A percentile compares a stretch with the other conserved stretches of the same genome.
phyloP scores from a whole-genome alignment of 2,888 invertebrate species.

The Ethmia dodecea region DNA sequence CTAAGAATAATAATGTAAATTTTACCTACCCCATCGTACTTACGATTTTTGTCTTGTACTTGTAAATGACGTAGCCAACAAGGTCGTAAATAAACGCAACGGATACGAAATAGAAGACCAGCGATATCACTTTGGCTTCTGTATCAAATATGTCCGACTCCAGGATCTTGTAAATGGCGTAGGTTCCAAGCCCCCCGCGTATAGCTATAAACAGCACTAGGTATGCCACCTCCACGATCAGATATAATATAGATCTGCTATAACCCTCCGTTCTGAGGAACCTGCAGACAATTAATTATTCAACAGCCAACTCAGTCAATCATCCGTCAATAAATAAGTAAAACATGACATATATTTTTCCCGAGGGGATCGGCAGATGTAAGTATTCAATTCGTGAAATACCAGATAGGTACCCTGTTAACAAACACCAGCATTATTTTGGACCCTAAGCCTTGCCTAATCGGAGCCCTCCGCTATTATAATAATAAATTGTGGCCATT shows the following conservation, averaged over 20 bases:
- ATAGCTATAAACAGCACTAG: conserved; percentile 63
- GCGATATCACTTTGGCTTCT: conserved; percentile 51
- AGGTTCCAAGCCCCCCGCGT: conserved; percentile 73
- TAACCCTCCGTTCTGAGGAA: conserved; percentile 71
- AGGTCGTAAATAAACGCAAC: conserved; percentile 63
- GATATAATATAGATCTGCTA: conserved; percentile 56
- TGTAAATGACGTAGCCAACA: conserved; percentile 52
- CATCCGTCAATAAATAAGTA: too few species aligned
- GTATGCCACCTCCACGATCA: conserved; percentile 67
- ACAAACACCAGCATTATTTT: too few species aligned
- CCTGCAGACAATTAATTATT: conserved; percentile 34
- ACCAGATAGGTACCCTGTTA: too few species aligned
- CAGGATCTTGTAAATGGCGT: conserved; percentile 57
- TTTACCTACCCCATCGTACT: conserved; percentile 28
- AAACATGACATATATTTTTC: too few species aligned
- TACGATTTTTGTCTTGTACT: conserved; percentile 52
- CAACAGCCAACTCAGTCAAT: too few species aligned
- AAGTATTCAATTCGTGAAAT: too few species aligned
- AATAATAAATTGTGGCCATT: too few species aligned
- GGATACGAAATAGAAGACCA: conserved; percentile 60
- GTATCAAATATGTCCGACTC: conserved; percentile 52
- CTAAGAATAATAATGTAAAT: conserved; percentile 2
- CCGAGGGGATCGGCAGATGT: too few species aligned
- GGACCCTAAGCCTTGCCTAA: too few species aligned
- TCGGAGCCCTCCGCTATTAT: too few species aligned